Conservation (phyloP, 2,113 vertebrate species). For the Colossoma macropomum region DNA sequence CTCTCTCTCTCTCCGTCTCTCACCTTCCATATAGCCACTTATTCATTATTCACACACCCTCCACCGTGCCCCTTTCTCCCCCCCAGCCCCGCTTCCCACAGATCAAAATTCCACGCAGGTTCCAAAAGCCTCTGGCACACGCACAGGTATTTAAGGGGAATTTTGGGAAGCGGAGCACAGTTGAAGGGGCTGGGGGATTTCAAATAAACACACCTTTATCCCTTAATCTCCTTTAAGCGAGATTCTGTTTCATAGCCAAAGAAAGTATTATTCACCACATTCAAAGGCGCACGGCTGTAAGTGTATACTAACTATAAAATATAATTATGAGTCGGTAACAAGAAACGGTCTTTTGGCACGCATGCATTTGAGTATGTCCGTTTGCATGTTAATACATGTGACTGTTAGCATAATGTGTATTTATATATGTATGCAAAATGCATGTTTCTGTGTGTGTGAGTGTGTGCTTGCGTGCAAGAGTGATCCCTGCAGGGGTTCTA, state of each 20-base stretch:
- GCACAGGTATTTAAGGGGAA: constrained; percentile 61
- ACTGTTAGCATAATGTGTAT: background rate
- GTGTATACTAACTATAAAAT: constrained; percentile 52
- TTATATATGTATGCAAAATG: constrained; percentile 4
- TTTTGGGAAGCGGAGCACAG: constrained; percentile 61
- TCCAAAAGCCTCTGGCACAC: constrained; percentile 67
- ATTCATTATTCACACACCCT: constrained; percentile 45
- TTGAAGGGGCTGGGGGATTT: constrained; percentile 71
- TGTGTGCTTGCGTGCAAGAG: constrained; percentile 52
- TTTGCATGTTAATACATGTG: background rate
- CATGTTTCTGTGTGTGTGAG: constrained; percentile 3
- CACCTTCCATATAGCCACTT: constrained; percentile 37
- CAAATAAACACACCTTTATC: constrained; percentile 79
- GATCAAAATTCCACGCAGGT: constrained; percentile 70
- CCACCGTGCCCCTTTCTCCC: constrained; percentile 44
- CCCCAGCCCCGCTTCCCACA: constrained; percentile 57
- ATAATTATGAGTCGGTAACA: constrained; percentile 38
- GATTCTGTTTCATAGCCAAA: constrained; percentile 72
- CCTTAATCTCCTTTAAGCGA: constrained; percentile 75
- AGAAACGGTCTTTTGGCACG: background rate
- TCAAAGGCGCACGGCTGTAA: constrained; percentile 53
- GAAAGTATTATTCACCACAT: constrained; percentile 55
- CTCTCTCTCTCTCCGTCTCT: constrained; percentile 45
- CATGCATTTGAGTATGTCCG: background rate
- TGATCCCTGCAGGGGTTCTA: constrained; percentile 68